Base-by-base conservation (phyloP, 2,797 vertebrate genomes). In the Danio albolineatus region DNA sequence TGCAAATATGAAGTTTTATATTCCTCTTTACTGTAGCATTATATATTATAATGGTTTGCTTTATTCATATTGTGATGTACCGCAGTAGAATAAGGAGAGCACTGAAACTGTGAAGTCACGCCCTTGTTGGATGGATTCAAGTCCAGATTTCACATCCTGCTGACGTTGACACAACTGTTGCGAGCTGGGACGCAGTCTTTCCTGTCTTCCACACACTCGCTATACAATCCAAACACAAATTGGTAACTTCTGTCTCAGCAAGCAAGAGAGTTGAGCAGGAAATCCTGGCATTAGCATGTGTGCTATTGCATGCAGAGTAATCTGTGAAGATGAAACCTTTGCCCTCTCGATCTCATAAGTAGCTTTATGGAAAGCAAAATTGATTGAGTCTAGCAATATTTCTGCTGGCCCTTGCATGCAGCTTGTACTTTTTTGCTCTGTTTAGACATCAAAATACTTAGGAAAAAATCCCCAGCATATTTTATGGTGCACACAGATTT, bases 61-160 rank as follows among this genome's bases (percentile, higher is more conserved):
- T 59, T 6, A 74, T 74, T n/a, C 51, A 21, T 53, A 51, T 57
- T 39, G 19, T 70, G 19, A 16, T 51, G 38, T 54, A 53, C 36
- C 21, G 17, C 6, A 21, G 56, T 8, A 36, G 43, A 76, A 67
- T 56, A 41, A 77, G 56, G 2, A 51, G 66, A 53, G 44, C n/a
- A 6, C 7, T 56, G 74, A 78, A 78, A 78, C 64, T 6, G 39
- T 54, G 7, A 71, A 60, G 46, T 75, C 44, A 75, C 51, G 0
- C 77, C 57, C 73, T 69, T 46, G 12, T 66, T 76, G 59, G 46
- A 64, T 69, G 28, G 28, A 28, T 28, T 48, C n/a, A 49, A 62
- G 59, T 44, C 60, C 64, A 71, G 70, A 64, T 75, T 49, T 78
- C 21, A 57, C 79, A 66, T 79, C 82, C 80, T 85, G 79, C 79